Evolutionary conservation across 2,888 invertebrate genomes (phyloP).

Genomic region (Stenodema calcarata): DNA sequence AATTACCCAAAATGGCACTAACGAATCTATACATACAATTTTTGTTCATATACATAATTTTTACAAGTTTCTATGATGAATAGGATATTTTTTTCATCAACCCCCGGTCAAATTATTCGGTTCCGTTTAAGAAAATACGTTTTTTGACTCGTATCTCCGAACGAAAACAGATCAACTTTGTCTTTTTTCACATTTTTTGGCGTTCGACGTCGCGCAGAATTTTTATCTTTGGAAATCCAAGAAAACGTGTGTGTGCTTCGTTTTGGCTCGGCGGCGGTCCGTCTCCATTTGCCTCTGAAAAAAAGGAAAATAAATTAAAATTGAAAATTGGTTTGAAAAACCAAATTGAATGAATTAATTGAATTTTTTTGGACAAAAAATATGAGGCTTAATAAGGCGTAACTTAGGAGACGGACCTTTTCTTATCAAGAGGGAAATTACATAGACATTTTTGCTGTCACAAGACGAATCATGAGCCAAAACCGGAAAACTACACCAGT

Average conservation of each 20-base stretch:
- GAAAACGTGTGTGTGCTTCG: slow-evolving; percentile 2
- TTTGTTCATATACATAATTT: neutral
- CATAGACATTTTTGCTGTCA: too few relatives aligned
- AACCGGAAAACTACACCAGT: too few relatives aligned
- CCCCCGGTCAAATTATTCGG: neutral
- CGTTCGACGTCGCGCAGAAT: neutral
- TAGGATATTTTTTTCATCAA: neutral
- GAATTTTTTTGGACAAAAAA: neutral
- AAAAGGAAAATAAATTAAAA: neutral
- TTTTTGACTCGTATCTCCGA: neutral
- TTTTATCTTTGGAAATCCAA: neutral
- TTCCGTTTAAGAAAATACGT: neutral
- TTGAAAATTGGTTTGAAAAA: neutral
- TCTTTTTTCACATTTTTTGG: neutral
- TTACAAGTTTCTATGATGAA: neutral
- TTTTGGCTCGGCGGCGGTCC: slow-evolving; percentile 14
- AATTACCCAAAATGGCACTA: neutral
- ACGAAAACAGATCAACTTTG: neutral
- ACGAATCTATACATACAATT: neutral
- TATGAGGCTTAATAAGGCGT: neutral
- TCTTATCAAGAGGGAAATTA: too few relatives aligned
- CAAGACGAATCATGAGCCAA: too few relatives aligned
- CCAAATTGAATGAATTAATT: neutral
- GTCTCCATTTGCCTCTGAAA: neutral
- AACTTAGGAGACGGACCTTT: neutral